Conservation (phyloP, 2,797 vertebrate genomes). For the Gorsachius magnificus region DNA sequence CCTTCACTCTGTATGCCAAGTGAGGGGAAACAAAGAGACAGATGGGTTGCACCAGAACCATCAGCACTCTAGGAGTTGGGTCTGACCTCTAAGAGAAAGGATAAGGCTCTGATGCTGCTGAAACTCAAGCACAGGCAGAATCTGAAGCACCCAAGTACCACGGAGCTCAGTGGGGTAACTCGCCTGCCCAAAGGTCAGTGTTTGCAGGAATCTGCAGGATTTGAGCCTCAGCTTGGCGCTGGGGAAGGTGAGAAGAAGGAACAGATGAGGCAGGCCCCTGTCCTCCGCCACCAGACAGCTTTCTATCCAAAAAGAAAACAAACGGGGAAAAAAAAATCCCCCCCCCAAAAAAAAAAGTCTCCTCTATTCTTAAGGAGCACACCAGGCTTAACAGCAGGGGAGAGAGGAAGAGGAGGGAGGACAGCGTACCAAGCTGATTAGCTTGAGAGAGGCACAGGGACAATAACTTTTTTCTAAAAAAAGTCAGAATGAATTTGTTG, state of each 20-base stretch:
- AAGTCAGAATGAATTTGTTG: background rate
- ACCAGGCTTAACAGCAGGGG: background rate
- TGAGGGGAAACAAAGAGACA: slow-evolving; percentile 44
- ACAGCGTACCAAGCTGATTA: background rate
- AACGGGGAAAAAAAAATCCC: background rate
- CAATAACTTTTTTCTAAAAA: background rate
- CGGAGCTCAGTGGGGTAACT: background rate
- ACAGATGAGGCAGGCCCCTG: slow-evolving; percentile 11
- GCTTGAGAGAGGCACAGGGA: background rate
- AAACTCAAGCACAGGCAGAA: slow-evolving; percentile 32
- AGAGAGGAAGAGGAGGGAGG: background rate
- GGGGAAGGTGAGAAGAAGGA: slow-evolving; percentile 49
- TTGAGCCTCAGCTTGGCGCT: slow-evolving; percentile 35
- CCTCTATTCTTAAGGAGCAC: background rate
- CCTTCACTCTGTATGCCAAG: slow-evolving; percentile 57
- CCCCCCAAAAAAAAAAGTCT: background rate
- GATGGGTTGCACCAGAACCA: slow-evolving; percentile 42
- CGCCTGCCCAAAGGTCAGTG: background rate
- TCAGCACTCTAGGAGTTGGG: slow-evolving; percentile 22
- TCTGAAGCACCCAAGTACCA: slow-evolving; percentile 16
- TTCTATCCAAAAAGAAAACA: background rate
- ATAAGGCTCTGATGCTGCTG: slow-evolving; percentile 23
- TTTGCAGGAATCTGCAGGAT: slow-evolving; percentile 20
- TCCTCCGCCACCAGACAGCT: slow-evolving; percentile 9
- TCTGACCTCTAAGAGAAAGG: slow-evolving; percentile 11